Evolutionary conservation across 2,888 invertebrate genomes (phyloP).

Genomic region (Craniophora ligustri): DNA sequence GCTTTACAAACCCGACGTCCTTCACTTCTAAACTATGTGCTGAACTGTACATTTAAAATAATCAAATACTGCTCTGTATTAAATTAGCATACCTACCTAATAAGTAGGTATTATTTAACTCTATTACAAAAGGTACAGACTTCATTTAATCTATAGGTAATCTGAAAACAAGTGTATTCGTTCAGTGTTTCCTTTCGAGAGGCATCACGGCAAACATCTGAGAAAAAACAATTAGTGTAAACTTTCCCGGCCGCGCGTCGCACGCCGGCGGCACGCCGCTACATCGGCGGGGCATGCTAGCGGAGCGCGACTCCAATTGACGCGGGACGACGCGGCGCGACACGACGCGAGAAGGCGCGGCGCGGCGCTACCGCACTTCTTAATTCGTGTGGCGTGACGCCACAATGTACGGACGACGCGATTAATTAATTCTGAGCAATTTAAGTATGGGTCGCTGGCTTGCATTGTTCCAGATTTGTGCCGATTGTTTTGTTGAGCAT

Average conservation of each 20-base stretch:
- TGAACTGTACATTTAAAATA: too few species aligned
- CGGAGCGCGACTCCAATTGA: not conserved
- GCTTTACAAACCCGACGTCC: too few species aligned
- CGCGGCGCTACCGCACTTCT: constrained; percentile 37
- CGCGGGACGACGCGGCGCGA: constrained; percentile 14
- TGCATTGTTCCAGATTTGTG: constrained; percentile 52
- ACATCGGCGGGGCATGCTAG: not conserved
- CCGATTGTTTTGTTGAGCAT: constrained; percentile 60
- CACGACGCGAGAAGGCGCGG: constrained; percentile 23
- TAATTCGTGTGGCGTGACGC: constrained; percentile 52
- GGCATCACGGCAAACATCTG: constrained; percentile 62
- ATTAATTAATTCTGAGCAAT: constrained; percentile 65
- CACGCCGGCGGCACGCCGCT: constrained; percentile 20
- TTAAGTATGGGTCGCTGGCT: constrained; percentile 52
- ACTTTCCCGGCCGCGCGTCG: constrained; percentile 48
- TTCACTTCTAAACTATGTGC: not conserved
- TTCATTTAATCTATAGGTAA: constrained; percentile 56
- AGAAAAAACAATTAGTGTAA: constrained; percentile 69
- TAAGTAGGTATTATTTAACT: constrained; percentile 11
- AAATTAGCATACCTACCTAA: too few species aligned
- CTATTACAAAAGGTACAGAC: constrained; percentile 38
- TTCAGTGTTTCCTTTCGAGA: constrained; percentile 63
- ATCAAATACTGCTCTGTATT: too few species aligned
- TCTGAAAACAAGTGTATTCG: constrained; percentile 59
- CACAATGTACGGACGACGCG: constrained; percentile 55